These are phyloP conservation scores for Phenganax marumi DNA, from an alignment of 92 coral and sea anemone genomes.

Conservation along the genomic window DNA sequence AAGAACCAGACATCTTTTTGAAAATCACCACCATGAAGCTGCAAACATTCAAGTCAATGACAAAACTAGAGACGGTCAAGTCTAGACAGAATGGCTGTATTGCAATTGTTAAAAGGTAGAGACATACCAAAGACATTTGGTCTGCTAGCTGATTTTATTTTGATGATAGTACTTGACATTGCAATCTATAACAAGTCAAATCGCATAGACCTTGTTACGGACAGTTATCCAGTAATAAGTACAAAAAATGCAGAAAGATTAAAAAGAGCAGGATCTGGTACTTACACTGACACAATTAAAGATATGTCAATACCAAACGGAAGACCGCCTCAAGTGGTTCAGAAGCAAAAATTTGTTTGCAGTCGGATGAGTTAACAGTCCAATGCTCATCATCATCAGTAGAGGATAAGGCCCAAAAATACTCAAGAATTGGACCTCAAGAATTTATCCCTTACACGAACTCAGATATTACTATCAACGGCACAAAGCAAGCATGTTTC, in stretches of 20 bases:
- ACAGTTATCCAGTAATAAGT: slow-evolving; percentile 5
- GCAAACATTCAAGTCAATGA: slow-evolving; percentile 16
- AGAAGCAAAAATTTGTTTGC: no score
- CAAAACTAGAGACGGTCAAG: not conserved
- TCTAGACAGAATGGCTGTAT: slow-evolving; percentile 19
- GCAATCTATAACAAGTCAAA: not conserved
- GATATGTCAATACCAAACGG: no score
- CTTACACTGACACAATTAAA: not conserved
- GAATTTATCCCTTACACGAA: not conserved
- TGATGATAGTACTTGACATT: not conserved
- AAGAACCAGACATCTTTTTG: slow-evolving; percentile 19
- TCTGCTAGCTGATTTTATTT: not conserved
- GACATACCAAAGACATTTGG: slow-evolving; percentile 16
- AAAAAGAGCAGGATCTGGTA: slow-evolving; percentile 3
- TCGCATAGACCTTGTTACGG: slow-evolving; percentile 15
- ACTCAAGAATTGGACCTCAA: slow-evolving; percentile 5
- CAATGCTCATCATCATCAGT: no score
- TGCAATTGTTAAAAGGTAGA: not conserved
- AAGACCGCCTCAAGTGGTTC: no score
- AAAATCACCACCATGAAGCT: slow-evolving; percentile 14
- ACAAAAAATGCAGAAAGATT: slow-evolving; percentile 24
- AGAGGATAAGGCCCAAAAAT: slow-evolving; percentile 22
- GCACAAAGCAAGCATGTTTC: slow-evolving; percentile 27
- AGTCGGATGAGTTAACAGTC: no score
- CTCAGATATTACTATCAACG: not conserved